These are phyloP conservation scores for Artemisiospiza belli DNA, from an alignment of 2,113 vertebrate species.

Conservation along the genomic window DNA sequence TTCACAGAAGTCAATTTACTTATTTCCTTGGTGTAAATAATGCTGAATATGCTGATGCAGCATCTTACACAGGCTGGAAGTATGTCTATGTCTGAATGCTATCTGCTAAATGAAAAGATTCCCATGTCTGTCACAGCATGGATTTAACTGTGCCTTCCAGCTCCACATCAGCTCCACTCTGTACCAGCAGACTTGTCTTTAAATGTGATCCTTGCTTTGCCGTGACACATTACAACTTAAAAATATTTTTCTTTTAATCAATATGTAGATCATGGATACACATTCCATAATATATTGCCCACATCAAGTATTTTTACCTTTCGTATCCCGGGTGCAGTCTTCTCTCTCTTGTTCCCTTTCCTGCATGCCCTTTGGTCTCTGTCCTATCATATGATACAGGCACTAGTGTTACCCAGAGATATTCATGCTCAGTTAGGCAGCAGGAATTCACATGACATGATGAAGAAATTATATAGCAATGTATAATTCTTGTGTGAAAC, in stretches of 20 bases:
- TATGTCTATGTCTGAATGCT: background rate
- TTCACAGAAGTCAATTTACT: background rate
- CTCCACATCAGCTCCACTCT: background rate
- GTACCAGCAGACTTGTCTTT: background rate
- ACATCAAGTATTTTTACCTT: background rate
- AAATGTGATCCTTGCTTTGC: background rate
- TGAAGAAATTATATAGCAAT: background rate
- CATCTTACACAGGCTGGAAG: background rate
- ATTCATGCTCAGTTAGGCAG: background rate
- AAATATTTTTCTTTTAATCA: background rate
- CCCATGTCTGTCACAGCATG: background rate
- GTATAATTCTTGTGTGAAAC: background rate
- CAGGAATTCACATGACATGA: background rate
- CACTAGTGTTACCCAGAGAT: background rate
- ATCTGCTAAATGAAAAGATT: background rate
- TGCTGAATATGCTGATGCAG: background rate
- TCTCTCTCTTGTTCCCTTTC: background rate
- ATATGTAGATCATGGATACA: background rate
- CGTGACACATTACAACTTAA: background rate
- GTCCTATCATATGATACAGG: background rate
- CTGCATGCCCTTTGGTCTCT: background rate
- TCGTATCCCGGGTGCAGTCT: background rate
- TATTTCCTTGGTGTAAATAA: background rate
- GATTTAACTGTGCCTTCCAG: background rate
- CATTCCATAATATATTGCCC: background rate